Evolutionary conservation across 2,797 vertebrate species (phyloP).

Genomic region (Etheostoma perlongum): DNA sequence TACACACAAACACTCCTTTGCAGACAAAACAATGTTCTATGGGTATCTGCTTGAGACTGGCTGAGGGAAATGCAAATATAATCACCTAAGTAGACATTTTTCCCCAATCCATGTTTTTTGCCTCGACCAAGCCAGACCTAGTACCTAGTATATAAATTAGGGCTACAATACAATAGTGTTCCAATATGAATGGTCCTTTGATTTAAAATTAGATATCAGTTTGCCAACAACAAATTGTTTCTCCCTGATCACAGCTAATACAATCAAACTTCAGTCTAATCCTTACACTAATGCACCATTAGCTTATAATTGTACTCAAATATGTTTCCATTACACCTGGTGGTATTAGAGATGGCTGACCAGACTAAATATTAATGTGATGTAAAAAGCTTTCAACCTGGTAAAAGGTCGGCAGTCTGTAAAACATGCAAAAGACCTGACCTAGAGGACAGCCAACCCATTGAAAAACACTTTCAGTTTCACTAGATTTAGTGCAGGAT

Average conservation of each 20-base stretch:
- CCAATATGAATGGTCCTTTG: neutral
- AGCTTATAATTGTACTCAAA: neutral
- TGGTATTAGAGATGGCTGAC: neutral
- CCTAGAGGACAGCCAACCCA: neutral
- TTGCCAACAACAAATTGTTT: neutral
- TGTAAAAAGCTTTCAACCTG: neutral
- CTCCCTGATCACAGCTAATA: neutral
- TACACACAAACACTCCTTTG: constrained; percentile 23
- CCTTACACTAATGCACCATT: neutral
- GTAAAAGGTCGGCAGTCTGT: neutral
- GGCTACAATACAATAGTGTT: neutral
- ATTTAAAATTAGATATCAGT: neutral
- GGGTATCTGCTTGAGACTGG: constrained; percentile 1
- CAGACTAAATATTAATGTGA: constrained; percentile 5
- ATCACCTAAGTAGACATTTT: constrained; percentile 41
- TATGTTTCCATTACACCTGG: neutral
- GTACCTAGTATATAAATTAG: constrained; percentile 27
- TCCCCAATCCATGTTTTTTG: constrained; percentile 21
- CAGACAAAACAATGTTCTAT: constrained; percentile 32
- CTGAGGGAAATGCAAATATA: constrained; percentile 49
- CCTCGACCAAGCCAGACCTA: constrained; percentile 3
- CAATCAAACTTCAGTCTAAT: constrained; percentile 13
- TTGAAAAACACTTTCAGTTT: neutral
- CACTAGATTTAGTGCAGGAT: neutral
- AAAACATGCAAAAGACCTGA: neutral